Evolutionary conservation across 2,113 vertebrate genomes (phyloP).

Genomic region (Chlorocebus sabaeus): DNA sequence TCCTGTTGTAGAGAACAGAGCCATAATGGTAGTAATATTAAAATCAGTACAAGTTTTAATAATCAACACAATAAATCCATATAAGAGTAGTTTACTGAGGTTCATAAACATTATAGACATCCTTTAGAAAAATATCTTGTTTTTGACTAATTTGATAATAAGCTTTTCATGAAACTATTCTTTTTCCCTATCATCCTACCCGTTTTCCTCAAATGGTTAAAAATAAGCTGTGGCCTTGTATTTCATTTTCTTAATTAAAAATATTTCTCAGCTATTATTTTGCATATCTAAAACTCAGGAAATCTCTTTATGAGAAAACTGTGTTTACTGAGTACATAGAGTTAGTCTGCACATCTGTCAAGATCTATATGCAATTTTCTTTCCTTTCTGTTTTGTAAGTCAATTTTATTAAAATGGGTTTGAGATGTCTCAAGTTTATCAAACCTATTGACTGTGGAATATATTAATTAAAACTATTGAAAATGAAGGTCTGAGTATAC

Average conservation of each 20-base stretch:
- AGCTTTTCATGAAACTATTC: not conserved
- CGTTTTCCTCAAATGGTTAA: constrained; percentile 4
- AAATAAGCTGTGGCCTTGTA: constrained; percentile 1
- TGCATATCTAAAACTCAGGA: constrained; percentile 44
- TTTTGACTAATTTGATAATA: constrained; percentile 33
- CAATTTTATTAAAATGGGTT: constrained; percentile 60
- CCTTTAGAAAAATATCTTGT: constrained; percentile 18
- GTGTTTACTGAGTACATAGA: constrained; percentile 45
- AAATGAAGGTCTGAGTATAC: constrained; percentile 50
- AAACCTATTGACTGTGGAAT: constrained; percentile 53
- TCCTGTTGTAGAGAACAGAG: not conserved
- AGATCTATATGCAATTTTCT: constrained; percentile 34
- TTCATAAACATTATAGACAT: not conserved
- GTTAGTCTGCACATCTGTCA: constrained; percentile 40
- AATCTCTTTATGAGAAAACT: constrained; percentile 32
- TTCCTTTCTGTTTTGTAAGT: constrained; percentile 51
- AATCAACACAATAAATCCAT: not conserved
- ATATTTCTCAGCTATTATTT: constrained; percentile 36
- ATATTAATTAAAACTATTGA: constrained; percentile 69
- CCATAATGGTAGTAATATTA: not conserved
- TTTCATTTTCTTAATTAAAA: constrained; percentile 54
- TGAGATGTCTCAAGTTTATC: constrained; percentile 60
- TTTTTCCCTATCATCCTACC: not conserved
- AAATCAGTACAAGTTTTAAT: not conserved
- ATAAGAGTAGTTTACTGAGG: not conserved